Percentiles rank a stretch among this genome's conserved stretches.
Evolutionary conservation across 2,113 vertebrate species (phyloP).

Genomic region (Sphaerodactylus townsendi): DNA sequence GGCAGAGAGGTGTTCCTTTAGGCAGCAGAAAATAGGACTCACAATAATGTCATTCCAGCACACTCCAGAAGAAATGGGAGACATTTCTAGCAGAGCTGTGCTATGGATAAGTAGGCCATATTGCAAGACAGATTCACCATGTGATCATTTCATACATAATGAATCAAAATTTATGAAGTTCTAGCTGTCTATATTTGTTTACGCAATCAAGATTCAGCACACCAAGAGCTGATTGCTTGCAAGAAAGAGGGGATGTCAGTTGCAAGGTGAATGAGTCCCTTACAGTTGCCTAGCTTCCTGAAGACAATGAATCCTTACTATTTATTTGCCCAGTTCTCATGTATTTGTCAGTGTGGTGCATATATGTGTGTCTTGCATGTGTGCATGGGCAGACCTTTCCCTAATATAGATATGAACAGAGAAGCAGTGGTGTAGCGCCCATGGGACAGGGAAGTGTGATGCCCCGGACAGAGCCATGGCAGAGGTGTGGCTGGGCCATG

Average conservation of each 20-base stretch:
- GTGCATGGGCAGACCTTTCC: background rate
- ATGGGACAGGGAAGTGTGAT: no score
- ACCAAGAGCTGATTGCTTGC: background rate
- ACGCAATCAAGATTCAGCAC: background rate
- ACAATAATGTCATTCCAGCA: background rate
- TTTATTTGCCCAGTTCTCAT: background rate
- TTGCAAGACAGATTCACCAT: background rate
- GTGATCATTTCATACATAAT: background rate
- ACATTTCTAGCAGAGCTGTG: background rate
- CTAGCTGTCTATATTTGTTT: background rate
- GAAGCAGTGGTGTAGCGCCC: no score
- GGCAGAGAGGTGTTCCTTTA: no score
- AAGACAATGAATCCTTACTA: background rate
- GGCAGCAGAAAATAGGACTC: no score
- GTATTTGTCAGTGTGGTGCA: no score
- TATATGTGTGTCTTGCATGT: no score
- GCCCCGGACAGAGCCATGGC: no score
- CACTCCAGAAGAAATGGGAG: background rate
- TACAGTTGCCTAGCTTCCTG: background rate
- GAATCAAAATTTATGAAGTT: background rate
- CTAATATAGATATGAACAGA: no score
- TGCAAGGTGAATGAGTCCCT: background rate
- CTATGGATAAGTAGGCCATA: background rate
- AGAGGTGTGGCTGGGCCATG: no score
- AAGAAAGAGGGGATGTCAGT: background rate